Conservation (phyloP, 2,797 vertebrate genomes). For the Limnodromus scolopaceus region DNA sequence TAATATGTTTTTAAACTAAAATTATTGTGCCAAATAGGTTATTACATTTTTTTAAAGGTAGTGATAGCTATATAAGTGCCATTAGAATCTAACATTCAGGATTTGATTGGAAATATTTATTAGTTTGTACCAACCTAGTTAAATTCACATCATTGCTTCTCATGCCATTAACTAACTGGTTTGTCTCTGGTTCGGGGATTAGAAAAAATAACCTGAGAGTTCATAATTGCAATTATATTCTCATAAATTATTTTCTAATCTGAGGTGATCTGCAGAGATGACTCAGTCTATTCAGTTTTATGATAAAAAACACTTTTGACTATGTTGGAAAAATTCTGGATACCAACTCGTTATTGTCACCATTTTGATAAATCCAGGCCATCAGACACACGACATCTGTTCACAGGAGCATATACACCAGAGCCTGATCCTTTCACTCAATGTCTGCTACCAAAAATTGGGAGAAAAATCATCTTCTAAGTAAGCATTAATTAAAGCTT, state of each 20-base stretch:
- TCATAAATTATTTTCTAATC: constrained; percentile 1
- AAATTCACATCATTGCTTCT: constrained; percentile 12
- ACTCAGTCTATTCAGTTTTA: neutral
- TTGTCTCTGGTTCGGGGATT: neutral
- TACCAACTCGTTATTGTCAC: neutral
- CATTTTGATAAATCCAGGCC: neutral
- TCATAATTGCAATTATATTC: constrained; percentile 40
- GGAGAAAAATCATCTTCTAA: neutral
- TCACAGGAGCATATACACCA: neutral
- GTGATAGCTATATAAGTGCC: neutral
- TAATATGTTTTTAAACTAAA: neutral
- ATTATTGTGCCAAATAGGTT: neutral
- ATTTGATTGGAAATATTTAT: constrained; percentile 10
- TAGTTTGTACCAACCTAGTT: constrained; percentile 10
- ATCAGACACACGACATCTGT: neutral
- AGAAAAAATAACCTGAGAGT: constrained; percentile 10
- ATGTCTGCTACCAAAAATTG: neutral
- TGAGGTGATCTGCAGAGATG: neutral
- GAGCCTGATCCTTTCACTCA: neutral
- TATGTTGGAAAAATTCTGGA: neutral
- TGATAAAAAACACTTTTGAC: neutral
- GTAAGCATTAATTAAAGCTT: neutral
- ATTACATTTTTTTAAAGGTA: neutral
- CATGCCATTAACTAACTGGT: constrained; percentile 15
- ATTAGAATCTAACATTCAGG: neutral